Base-by-base conservation (phyloP, 2,888 invertebrate species). In the Miltochrista miniata region DNA sequence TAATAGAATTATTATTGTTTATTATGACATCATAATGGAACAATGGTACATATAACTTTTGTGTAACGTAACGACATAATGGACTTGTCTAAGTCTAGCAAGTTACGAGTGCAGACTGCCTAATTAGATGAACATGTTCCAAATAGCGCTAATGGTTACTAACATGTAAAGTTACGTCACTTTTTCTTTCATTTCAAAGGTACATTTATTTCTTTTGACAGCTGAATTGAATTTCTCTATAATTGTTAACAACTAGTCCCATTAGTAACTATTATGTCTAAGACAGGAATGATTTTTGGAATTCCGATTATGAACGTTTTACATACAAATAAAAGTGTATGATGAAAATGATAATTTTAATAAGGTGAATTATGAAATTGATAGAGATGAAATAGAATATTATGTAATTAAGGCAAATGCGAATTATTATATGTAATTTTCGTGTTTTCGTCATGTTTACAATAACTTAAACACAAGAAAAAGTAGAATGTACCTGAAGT, bases 1-100 rank as follows among this genome's bases (percentile, higher is more conserved):
- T 75, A 70, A 72, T 69, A 65, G 56, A 70, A 64, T 65, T 67
- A 72, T 69, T 67, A 72, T 70, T 71, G 70, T 75, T 63, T 68
- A 65, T 66, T 73, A 61, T 79, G 76, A 76, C 77, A 76, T 79
- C 70, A 79, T 75, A 72, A 72, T 65, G 69, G 70, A 68, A 80
- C 81, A 80, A 79, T 79, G 56, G 65, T 24, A 34, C 11, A 41
- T 5, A 24, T 2, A 54, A 55, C 43, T 48, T 60, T 29, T 39
- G 31, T 42, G 40, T 43, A 45, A 50, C 51, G 48, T 51, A 52
- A 56, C 24, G 37, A 51, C 45, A 48, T 35, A 43, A 36, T 31
- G 34, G 13, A 38, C 24, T 45, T 15, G 38, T 12, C 39, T 53
- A 30, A 58, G 33, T 53, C 46, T 53, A 48, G 39, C 43, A 40